Evolutionary conservation across 2,797 vertebrate genomes (phyloP), one percentile per base, ranked within the genome.

Genomic region (Etheostoma perlongum): DNA sequence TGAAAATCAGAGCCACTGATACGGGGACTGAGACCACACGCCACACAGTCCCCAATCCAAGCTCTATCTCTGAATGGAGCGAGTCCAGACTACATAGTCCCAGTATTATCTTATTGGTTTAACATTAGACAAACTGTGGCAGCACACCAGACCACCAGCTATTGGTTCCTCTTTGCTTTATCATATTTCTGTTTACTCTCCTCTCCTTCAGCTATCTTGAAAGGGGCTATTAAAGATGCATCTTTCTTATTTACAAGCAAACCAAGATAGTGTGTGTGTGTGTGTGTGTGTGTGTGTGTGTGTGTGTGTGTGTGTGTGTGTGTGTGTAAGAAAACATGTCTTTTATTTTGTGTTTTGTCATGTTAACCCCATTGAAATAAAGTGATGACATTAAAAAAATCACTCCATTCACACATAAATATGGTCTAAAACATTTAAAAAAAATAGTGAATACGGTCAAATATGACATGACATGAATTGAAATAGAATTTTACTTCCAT

Each of bases 1-100:
- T 69, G 94, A 95, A 94, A 92, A 95, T 95, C 94, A 89, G 88
- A 84, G 81, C 69, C 51, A 54, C 83, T 92, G 93, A 95, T 94
- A 91, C 71, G 76, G 75, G 52, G 63, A 57, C 46, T 70, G 14
- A 27, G 85, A 86, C 79, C 84, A 79, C 88, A 92, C 72, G 64
- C 76, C 84, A 67, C 51, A 71, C 76, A 67, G 78, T 51, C 62
- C 72, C 72, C 67, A 71, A 74, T 71, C 63, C 76, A 47, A 63
- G 70, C 71, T 81, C 82, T 89, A 85, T 93, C 90, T 88, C 33
- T 63, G 66, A 59, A 74, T 64, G 85, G 64, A 87, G 59, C 51
- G 54, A 74, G 78, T 77, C 83, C 81, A 79, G 74, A 83, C 87
- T 71, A 68, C 72, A 19, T 51, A 21, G 54, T 58, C 62, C 69